Percentiles rank a stretch among this genome's conserved stretches.
phyloP scores from a whole-genome alignment of 2,113 vertebrate genomes.

The Hiodon tergisus region DNA sequence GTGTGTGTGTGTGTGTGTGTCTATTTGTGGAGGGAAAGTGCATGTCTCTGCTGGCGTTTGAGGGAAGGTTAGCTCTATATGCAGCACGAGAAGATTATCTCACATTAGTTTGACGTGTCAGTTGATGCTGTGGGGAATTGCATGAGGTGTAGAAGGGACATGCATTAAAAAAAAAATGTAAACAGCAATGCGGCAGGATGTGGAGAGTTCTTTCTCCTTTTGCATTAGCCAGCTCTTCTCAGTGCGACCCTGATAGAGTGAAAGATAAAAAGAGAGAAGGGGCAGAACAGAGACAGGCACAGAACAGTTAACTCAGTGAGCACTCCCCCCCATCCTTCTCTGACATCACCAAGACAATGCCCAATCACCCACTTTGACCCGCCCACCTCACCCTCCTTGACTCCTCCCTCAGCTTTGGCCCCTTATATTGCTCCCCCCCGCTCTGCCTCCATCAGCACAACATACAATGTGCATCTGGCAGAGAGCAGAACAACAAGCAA shows the following conservation, averaged over 20 bases:
- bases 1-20: not conserved
- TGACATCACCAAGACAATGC: no score
- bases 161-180: no score
- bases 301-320: constrained; percentile 25
- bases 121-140: no score
- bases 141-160: no score
- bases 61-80: no score
- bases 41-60: not conserved
- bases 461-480: constrained; percentile 35
- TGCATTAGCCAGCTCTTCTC: no score
- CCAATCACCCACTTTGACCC: not conserved
- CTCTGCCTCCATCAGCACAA: constrained; percentile 29
- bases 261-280: not conserved
- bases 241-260: no score
- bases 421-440: constrained; percentile 30
- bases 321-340: constrained; percentile 1
- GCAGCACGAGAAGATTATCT: no score
- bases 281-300: not conserved
- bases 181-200: no score
- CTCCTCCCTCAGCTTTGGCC: constrained; percentile 31
- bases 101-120: no score
- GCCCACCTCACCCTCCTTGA: constrained; percentile 26
- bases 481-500: constrained; percentile 34
- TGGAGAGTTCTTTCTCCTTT: no score
- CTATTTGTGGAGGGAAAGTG: not conserved